phyloP scores from a whole-genome alignment of 1,140 invertebrate species.

The Pteromalus puparum region DNA sequence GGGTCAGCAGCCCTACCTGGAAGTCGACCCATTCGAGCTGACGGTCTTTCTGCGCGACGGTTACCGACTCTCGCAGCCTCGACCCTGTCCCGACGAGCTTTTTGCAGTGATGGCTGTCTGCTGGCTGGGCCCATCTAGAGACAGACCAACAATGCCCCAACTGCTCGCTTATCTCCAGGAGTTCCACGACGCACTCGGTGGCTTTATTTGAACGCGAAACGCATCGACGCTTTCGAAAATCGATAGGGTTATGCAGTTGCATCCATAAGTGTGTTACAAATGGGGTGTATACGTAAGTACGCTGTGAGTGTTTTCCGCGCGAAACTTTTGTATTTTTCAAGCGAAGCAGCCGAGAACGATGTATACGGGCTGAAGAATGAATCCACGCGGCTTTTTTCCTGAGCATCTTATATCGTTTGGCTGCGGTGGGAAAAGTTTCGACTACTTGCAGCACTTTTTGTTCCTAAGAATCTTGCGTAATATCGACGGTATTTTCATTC shows the following conservation, averaged over 20 bases:
- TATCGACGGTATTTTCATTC: not conserved
- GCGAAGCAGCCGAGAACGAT: not conserved
- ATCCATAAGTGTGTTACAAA: not conserved
- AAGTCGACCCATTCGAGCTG: conserved; percentile 95
- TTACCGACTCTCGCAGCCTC: conserved; percentile 91
- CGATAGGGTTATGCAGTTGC: no score
- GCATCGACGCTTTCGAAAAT: no score
- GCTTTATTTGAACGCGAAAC: conserved; percentile 79
- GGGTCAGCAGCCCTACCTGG: conserved; percentile 90
- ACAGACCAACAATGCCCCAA: conserved; percentile 89
- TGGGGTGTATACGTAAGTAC: not conserved
- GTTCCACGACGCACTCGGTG: conserved; percentile 89
- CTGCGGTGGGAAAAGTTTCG: not conserved
- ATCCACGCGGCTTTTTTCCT: not conserved
- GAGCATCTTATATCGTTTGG: not conserved
- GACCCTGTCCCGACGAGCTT: conserved; percentile 96
- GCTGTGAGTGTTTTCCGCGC: conserved; percentile 7
- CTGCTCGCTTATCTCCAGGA: conserved; percentile 91
- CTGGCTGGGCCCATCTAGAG: conserved; percentile 87
- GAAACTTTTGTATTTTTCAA: conserved; percentile 1
- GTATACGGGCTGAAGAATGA: not conserved
- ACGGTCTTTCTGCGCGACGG: conserved; percentile 90
- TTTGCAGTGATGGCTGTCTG: conserved; percentile 95
- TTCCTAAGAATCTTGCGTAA: not conserved
- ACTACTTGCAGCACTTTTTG: not conserved